Evolutionary conservation across 1,140 invertebrate genomes (phyloP).

Genomic region (Atta colombica): DNA sequence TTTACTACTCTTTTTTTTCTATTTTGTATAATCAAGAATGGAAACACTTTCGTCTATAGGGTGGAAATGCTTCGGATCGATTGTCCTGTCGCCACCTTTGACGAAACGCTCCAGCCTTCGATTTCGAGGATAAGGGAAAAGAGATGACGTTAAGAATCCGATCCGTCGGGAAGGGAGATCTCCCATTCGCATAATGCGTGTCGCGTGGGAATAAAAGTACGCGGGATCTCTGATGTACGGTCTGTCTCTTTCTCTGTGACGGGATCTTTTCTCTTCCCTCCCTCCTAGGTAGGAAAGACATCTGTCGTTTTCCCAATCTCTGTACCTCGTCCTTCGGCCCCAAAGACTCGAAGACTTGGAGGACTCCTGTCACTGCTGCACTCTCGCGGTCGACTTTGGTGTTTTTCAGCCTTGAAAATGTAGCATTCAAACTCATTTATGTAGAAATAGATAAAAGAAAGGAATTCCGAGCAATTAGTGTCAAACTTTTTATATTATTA

Average conservation of each 20-base stretch:
- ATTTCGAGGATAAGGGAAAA: conserved; percentile 56
- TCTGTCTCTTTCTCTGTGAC: conserved; percentile 17
- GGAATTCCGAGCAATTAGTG: background rate
- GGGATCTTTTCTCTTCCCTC: conserved; percentile 30
- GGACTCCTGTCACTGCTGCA: conserved; percentile 71
- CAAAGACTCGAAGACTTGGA: background rate
- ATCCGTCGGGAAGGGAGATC: conserved; percentile 29
- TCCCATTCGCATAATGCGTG: conserved; percentile 62
- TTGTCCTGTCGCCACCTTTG: conserved; percentile 32
- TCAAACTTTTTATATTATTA: no score
- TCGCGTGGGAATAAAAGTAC: conserved; percentile 58
- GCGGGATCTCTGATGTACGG: conserved; percentile 48
- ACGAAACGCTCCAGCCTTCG: conserved; percentile 61
- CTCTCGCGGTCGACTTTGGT: conserved; percentile 49
- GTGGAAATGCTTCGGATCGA: background rate
- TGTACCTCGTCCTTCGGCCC: background rate
- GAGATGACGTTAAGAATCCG: conserved; percentile 63
- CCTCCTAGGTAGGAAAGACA: conserved; percentile 51
- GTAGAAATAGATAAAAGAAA: background rate
- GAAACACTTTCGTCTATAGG: background rate
- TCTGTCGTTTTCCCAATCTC: conserved; percentile 68
- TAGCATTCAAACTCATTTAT: background rate
- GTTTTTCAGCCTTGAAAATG: background rate
- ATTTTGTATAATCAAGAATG: no score
- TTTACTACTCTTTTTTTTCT: background rate